Evolutionary conservation across 2,888 invertebrate genomes (phyloP).

Genomic region (Polydrusus pterygomalis): DNA sequence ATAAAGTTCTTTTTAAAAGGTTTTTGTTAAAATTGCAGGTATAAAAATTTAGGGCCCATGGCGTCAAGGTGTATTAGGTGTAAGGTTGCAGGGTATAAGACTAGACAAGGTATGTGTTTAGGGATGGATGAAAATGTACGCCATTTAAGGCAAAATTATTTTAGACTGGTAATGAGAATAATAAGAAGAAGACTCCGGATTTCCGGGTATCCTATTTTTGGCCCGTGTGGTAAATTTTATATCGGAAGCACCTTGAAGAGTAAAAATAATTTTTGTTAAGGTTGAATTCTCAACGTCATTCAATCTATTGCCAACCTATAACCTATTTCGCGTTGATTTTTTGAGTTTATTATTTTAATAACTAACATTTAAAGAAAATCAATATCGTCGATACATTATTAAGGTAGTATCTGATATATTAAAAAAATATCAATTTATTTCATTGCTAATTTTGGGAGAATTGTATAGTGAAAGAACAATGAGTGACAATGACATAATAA

Average conservation of each 20-base stretch:
- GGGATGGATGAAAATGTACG: conserved; percentile 5
- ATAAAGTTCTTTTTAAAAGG: conserved; percentile 44
- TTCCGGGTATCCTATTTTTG: conserved; percentile 21
- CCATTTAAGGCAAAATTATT: conserved; percentile 3
- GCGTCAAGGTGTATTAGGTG: conserved; percentile 26
- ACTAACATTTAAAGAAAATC: no score
- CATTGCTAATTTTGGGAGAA: no score
- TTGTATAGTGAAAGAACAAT: no score
- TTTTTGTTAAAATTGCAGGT: conserved; percentile 36
- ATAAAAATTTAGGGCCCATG: conserved; percentile 22
- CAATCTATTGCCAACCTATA: no score
- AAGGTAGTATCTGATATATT: no score
- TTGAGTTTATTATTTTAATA: no score
- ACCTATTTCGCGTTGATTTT: no score
- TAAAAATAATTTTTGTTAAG: no score
- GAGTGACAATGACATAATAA: no score
- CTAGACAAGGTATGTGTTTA: conserved; percentile 10
- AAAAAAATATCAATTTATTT: no score
- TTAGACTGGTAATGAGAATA: not conserved
- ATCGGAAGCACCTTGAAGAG: not conserved
- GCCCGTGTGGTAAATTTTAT: not conserved
- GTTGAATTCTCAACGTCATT: no score
- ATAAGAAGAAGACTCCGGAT: conserved; percentile 9
- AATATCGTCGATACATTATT: no score
- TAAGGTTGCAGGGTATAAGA: conserved; percentile 16